Conservation (phyloP, 2,797 vertebrate species). For the Hapalemur alaotrensis region DNA sequence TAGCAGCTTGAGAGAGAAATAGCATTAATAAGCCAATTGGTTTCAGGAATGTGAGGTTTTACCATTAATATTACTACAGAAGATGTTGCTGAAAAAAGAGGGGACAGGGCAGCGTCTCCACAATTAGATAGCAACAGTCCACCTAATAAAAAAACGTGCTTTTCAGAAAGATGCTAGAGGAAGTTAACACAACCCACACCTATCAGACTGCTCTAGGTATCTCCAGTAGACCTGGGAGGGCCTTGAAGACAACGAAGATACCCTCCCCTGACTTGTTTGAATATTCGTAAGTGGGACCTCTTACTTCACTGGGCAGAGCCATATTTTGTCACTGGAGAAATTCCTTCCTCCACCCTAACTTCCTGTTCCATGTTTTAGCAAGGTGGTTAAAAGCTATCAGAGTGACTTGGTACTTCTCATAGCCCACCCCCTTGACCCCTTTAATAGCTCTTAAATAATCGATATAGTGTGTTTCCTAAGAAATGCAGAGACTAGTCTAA, state of each 20-base stretch:
- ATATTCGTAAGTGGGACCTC: neutral
- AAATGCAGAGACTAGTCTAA: neutral
- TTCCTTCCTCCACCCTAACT: neutral
- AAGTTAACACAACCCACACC: neutral
- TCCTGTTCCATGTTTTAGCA: neutral
- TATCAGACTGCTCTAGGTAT: neutral
- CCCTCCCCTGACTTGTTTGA: neutral
- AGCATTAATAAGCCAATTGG: neutral
- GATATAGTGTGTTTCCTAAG: neutral
- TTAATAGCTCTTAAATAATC: neutral
- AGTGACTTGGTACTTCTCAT: neutral
- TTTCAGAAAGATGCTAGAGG: neutral
- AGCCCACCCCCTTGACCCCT: neutral
- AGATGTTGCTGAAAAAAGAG: neutral
- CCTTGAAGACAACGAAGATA: neutral
- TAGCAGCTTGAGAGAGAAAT: conserved; percentile 48
- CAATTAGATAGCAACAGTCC: neutral
- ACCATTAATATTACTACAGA: neutral
- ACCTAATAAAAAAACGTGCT: neutral
- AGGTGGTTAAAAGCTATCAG: neutral
- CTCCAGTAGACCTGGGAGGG: neutral
- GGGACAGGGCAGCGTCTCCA: neutral
- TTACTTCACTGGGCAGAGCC: neutral
- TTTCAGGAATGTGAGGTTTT: neutral
- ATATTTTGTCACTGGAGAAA: neutral